Conservation (phyloP, 1,140 invertebrate species). For the Zelostemma sp. region DNA sequence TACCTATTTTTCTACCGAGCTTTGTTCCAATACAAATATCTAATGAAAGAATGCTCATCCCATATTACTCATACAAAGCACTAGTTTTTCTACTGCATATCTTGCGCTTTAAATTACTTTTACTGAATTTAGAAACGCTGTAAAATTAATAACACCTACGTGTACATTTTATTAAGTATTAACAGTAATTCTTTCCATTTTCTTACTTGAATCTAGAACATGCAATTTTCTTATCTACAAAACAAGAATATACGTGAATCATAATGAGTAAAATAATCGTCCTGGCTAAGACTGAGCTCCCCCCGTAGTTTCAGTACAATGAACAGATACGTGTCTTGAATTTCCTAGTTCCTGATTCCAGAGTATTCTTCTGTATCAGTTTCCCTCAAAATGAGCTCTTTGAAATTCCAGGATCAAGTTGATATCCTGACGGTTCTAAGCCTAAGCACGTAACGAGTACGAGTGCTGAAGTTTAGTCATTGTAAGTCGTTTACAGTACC, state of each 20-base stretch:
- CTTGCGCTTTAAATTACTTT: background rate
- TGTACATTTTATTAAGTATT: background rate
- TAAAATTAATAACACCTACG: background rate
- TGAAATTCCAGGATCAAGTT: conserved; percentile 31
- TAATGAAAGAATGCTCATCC: conserved; percentile 1
- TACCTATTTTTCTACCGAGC: no score
- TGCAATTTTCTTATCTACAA: background rate
- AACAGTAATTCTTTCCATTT: background rate
- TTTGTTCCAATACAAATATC: no score
- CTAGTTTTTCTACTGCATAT: background rate
- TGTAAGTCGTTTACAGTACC: conserved; percentile 15
- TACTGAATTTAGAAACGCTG: background rate
- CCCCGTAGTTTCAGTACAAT: conserved; percentile 15
- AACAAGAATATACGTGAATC: conserved; percentile 2
- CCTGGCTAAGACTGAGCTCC: conserved; percentile 17
- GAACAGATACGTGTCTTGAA: conserved; percentile 27
- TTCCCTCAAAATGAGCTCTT: conserved; percentile 21
- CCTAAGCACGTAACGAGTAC: conserved; percentile 30
- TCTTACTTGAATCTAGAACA: background rate
- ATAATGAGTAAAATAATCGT: conserved; percentile 29
- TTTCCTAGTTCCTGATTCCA: conserved; percentile 15
- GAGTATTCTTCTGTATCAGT: conserved; percentile 20
- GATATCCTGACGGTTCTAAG: conserved; percentile 33
- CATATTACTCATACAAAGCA: no score
- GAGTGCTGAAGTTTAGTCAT: conserved; percentile 31